Evolutionary conservation across 1,140 invertebrate genomes (phyloP), one percentile per base, ranked within the genome.

Genomic region (Megalopta genalis): DNA sequence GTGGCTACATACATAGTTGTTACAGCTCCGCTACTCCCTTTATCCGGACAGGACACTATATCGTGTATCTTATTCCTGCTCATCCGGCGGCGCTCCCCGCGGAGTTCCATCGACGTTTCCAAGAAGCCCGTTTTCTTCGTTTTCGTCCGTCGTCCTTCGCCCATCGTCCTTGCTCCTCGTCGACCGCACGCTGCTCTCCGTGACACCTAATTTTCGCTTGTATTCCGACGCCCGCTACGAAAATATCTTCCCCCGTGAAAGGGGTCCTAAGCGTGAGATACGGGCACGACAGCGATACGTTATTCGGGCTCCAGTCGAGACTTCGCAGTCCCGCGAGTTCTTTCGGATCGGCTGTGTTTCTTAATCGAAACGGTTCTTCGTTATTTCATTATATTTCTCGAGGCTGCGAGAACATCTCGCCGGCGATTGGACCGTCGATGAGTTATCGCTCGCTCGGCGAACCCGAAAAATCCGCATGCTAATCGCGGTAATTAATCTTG

Each of bases 181-280:
- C 77, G 63, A 60, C 70, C 37, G 6, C 77, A 66, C 57, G 76
- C 68, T 72, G 69, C 46, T 60, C 46, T 60, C 60, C 63, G 25
- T 66, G 70, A 74, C 70, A 74, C 63, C 70, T 79, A 79, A 79
- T 74, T 79, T 74, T 79, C 77, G 37, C 77, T 6, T 59, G 52
- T 37, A 60, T 37, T 21, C 32, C 18, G 18, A 18, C 27, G 54
- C 37, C n/a, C 25, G 25, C 32, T 32, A 14, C 54, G 32, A n/a
- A 23, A 52, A 62, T 71, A 52, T 52, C 62, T 18, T 1, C n/a
- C 23, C n/a, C 0, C 64, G 4, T 18, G 62, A 64, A 54, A 52
- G 14, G 32, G 27, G 27, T 59, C 23, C 14, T 23, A 25, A 6
- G n/a, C 2, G 16, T 1, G 5, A 2, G 25, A 59, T 42, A 49